Percentiles rank a stretch among this genome's conserved stretches.
These are phyloP conservation scores for Dermatemys mawii DNA, from an alignment of 2,113 vertebrate genomes.

Conservation along the genomic window DNA sequence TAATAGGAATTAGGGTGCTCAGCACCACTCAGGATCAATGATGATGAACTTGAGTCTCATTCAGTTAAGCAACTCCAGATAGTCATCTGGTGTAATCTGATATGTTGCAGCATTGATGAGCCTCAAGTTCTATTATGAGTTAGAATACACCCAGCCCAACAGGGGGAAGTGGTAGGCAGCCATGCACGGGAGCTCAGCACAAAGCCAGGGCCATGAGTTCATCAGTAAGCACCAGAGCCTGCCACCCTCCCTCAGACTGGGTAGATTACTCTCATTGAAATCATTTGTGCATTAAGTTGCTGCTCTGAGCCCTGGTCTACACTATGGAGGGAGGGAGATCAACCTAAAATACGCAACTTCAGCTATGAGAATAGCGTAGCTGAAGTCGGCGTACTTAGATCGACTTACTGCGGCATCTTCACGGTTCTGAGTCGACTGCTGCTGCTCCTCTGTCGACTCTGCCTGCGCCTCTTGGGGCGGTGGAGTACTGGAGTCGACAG, in stretches of 20 bases:
- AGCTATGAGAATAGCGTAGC: no score
- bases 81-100: background rate
- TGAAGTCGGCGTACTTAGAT: no score
- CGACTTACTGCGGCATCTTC: no score
- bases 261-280: background rate
- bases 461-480: no score
- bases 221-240: background rate
- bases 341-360: no score
- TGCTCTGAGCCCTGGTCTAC: no score
- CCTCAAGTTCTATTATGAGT: rapidly evolving
- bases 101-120: background rate
- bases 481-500: no score
- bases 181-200: background rate
- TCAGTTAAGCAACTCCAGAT: background rate
- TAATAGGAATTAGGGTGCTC: background rate
- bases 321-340: no score
- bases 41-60: background rate
- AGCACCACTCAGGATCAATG: background rate
- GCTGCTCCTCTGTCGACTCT: no score
- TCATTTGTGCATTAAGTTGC: background rate
- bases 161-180: background rate
- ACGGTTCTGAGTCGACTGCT: no score
- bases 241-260: rapidly evolving
- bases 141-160: background rate
- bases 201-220: background rate